These are phyloP conservation scores for Drosophila birchii DNA, from an alignment of 2,888 invertebrate genomes.

Conservation along the genomic window DNA sequence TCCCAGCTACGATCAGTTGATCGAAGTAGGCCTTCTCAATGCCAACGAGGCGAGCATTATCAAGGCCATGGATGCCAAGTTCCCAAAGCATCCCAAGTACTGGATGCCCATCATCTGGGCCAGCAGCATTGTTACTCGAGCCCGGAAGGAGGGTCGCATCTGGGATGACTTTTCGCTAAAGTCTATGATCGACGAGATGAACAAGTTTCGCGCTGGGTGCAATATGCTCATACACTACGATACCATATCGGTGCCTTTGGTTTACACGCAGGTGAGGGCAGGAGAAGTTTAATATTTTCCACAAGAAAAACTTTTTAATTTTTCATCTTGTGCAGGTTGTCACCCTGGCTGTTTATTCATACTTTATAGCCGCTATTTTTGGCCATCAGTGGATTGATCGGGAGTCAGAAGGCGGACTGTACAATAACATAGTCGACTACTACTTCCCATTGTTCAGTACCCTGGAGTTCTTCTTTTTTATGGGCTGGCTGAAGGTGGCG, in stretches of 20 bases:
- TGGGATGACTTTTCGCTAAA: slow-evolving; percentile 96
- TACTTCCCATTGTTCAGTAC: slow-evolving; percentile 95
- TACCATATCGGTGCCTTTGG: slow-evolving; percentile 90
- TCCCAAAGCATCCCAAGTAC: slow-evolving; percentile 94
- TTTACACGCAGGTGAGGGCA: slow-evolving; percentile 88
- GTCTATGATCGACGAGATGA: slow-evolving; percentile 93
- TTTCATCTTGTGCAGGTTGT: slow-evolving; percentile 88
- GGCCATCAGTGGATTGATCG: slow-evolving; percentile 92
- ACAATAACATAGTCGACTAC: slow-evolving; percentile 89
- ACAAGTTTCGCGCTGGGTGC: slow-evolving; percentile 91
- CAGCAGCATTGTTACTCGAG: slow-evolving; percentile 93
- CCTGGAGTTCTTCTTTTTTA: slow-evolving; percentile 93
- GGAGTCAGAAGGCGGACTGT: slow-evolving; percentile 83
- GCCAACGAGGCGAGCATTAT: slow-evolving; percentile 92
- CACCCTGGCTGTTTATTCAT: slow-evolving; percentile 94
- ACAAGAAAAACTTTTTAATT: not conserved
- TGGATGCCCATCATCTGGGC: slow-evolving; percentile 97
- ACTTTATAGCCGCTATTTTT: slow-evolving; percentile 93
- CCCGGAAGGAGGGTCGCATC: slow-evolving; percentile 94
- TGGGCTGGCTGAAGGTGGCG: slow-evolving; percentile 96
- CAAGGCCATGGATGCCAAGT: slow-evolving; percentile 90
- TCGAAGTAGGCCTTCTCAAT: slow-evolving; percentile 92
- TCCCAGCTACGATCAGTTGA: slow-evolving; percentile 92
- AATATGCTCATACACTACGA: slow-evolving; percentile 90
- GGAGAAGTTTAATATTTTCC: not conserved